Evolutionary conservation across 2,797 vertebrate species (phyloP), one percentile per base, ranked within the genome.

Genomic region (Coluber constrictor): DNA sequence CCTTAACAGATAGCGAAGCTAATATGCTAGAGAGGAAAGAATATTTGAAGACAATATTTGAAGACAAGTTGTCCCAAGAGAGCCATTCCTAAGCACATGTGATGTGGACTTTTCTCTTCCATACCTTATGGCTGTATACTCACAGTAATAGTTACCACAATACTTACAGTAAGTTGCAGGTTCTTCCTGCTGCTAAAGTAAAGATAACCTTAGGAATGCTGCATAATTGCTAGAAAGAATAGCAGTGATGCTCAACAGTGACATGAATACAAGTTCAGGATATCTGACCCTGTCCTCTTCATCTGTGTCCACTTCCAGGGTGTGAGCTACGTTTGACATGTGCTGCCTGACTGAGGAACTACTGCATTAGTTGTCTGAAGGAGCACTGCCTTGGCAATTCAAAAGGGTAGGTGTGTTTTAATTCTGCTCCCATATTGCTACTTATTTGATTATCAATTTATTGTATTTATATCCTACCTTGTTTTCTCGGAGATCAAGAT

Each of bases 281-380:
- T 87, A 20, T 59, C n/a, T 93, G 4, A 91, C 5, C n/a, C 56
- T 87, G 29, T 37, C 88, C 56, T 66, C 91, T 88, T 92, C 70
- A 92, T 91, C 90, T 94, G 87, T 90, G 3, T 90, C 32, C n/a
- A 54, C 55, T 74, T 88, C 83, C 54, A 90, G 88, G 54, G 79
- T 79, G 25, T 61, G 13, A 2, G 5, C 56, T 88, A 66, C 43
- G 27, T 86, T 54, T 87, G 88, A 92, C 88, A 92, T 94, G 93
- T 47, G 12, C 61, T 90, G n/a, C 63, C 93, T 87, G 60, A 79
- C 29, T 29, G 20, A 87, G 88, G 88, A 90, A 43, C 4, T 12
- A 15, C 60, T 60, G 47, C 47, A 29, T 57, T 94, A 92, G 91
- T 88, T 47, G 37, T 66, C 66, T 12, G 25, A 56, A 88, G 27